These are phyloP conservation scores for Ceratoteleas bidentatus DNA, from an alignment of 1,140 invertebrate genomes.

Conservation along the genomic window DNA sequence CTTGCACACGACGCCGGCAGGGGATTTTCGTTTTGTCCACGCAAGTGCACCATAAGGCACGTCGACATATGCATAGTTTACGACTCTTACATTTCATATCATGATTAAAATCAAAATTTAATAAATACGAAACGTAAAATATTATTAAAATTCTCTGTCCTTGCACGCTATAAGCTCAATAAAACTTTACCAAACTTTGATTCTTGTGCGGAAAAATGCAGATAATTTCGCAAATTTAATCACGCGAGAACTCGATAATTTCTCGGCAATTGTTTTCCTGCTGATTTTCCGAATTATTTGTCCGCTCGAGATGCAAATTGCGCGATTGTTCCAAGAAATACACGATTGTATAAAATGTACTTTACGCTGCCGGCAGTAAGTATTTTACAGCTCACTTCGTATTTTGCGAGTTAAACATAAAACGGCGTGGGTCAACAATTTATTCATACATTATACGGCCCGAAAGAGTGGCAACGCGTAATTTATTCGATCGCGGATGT, in stretches of 20 bases:
- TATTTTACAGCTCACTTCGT: constrained; percentile 2
- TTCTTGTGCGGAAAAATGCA: too few species aligned
- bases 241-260: too few species aligned
- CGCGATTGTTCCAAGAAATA: neutral
- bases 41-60: neutral
- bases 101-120: neutral
- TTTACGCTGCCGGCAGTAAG: constrained; percentile 5
- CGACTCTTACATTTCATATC: neutral
- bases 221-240: too few species aligned
- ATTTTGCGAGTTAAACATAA: constrained; percentile 14
- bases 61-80: neutral
- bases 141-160: too few species aligned
- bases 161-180: too few species aligned
- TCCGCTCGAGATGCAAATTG: neutral
- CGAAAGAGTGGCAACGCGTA: constrained; percentile 5
- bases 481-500: constrained; percentile 30
- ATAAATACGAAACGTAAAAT: neutral
- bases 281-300: neutral
- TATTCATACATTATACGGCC: constrained; percentile 45
- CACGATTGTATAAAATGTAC: constrained; percentile 2
- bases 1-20: too few species aligned
- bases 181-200: too few species aligned
- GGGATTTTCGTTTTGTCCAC: neutral
- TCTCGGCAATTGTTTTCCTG: too few species aligned
- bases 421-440: constrained; percentile 31